A percentile compares a stretch with the other conserved stretches of the same genome.
Evolutionary conservation across 2,888 invertebrate genomes (phyloP).

Genomic region (Sphaerophoria taeniata): DNA sequence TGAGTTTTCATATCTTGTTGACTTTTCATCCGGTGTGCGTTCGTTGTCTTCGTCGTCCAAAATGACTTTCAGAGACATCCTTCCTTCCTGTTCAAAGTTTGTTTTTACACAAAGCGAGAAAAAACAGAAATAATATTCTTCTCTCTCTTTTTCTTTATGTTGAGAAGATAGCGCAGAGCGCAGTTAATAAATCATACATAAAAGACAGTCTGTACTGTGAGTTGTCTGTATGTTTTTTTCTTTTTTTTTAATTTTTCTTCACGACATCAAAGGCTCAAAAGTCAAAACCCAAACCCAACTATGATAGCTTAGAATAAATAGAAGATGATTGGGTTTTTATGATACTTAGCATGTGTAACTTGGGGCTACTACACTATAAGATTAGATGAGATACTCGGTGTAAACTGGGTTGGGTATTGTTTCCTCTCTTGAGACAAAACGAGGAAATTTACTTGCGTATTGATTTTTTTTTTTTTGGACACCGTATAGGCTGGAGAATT

Average conservation of each 20-base stretch:
- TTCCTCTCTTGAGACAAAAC: constrained; percentile 60
- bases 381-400: constrained; percentile 68
- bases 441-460: constrained; percentile 69
- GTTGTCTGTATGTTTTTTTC: constrained; percentile 35
- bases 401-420: constrained; percentile 52
- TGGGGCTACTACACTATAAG: constrained; percentile 61
- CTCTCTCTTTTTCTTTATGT: no score
- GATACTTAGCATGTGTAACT: constrained; percentile 59
- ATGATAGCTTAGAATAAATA: background rate
- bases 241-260: background rate
- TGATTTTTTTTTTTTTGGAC: constrained; percentile 43
- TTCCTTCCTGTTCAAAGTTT: no score
- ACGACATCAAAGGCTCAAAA: constrained; percentile 11
- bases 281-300: no score
- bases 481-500: background rate
- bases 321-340: no score
- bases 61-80: no score
- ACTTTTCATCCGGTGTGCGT: no score
- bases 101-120: no score
- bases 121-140: constrained; percentile 10
- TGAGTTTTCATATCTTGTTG: no score
- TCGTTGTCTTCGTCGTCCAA: no score
- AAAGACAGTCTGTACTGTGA: constrained; percentile 37
- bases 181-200: constrained; percentile 44
- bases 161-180: constrained; percentile 33